Evolutionary conservation across 2,113 vertebrate genomes (phyloP), one percentile per base, ranked within the genome.

Genomic region (Oryzias woworae): DNA sequence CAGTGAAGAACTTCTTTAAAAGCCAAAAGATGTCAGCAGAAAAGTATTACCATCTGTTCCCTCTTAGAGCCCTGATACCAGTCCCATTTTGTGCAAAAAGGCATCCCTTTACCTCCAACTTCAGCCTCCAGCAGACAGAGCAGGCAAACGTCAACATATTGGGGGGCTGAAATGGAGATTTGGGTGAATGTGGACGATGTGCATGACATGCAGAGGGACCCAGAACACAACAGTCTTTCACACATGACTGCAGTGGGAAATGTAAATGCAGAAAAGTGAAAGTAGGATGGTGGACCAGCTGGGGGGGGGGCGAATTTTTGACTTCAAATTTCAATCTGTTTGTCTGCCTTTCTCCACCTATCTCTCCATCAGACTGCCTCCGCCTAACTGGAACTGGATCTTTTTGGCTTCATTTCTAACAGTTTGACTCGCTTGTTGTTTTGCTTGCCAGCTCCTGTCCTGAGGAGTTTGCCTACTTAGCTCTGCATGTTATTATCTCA

Each of bases 11-110:
- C 14, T 23, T 28, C 47, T 54, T n/a, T 28, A 62, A 57, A 74
- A 71, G 71, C 77, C 79, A 76, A 49, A 73, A 75, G 44, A 83
- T 79, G 75, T 83, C 65, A 79, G 73, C 60, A 60, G 71, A 57
- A 77, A 73, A 69, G 43, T 64, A 63, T 66, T 69, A 62, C 66
- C 80, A 85, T 78, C 85, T 88, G 84, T 71, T 83, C 46, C 53
- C 47, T 69, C 57, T 74, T 51, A 56, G 57, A 75, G 58, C 62
- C 24, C 31, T 65, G 74, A 74, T 58, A 72, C 64, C 43, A 24
- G 56, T 49, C 61, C 63, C n/a, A 54, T 54, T 70, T 71, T 41
- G 14, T 49, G 69, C 60, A 49, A 58, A 72, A 76, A 74, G 12
- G 8, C 36, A 14, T 24, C 28, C 69, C 54, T 66, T 75, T 53